A percentile compares a stretch with the other conserved stretches of the same genome.
These are phyloP conservation scores for Montifringilla adamsi DNA, from an alignment of 2,113 vertebrate genomes.

Conservation along the genomic window DNA sequence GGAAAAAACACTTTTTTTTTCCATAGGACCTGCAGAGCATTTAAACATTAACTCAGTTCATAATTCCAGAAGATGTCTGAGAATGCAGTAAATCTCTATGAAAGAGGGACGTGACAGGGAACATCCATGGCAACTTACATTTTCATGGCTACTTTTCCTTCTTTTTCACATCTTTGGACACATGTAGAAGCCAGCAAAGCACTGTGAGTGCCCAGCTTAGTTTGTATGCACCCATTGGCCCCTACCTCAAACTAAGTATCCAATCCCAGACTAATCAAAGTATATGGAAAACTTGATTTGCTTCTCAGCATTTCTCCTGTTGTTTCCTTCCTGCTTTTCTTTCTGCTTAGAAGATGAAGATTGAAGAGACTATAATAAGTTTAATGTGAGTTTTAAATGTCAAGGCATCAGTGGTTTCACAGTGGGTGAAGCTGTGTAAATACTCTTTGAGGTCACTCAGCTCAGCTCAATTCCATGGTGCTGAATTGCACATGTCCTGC, in stretches of 20 bases:
- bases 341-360: background rate
- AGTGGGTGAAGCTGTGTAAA: background rate
- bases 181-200: background rate
- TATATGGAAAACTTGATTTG: background rate
- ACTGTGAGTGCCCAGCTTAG: background rate
- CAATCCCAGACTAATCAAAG: background rate
- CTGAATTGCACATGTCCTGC: background rate
- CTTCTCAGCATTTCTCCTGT: background rate
- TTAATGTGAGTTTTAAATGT: background rate
- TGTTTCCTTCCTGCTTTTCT: background rate
- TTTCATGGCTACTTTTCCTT: background rate
- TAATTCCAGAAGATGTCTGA: background rate
- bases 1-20: background rate
- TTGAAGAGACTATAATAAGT: background rate
- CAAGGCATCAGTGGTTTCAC: background rate
- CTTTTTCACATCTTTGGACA: background rate
- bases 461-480: background rate
- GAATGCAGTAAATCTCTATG: background rate
- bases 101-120: background rate
- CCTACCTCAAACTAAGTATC: background rate
- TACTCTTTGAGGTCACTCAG: background rate
- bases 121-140: background rate
- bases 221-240: background rate
- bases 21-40: background rate
- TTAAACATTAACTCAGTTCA: background rate